Base-by-base conservation (phyloP, 2,113 vertebrate genomes). In the Mellivora capensis region DNA sequence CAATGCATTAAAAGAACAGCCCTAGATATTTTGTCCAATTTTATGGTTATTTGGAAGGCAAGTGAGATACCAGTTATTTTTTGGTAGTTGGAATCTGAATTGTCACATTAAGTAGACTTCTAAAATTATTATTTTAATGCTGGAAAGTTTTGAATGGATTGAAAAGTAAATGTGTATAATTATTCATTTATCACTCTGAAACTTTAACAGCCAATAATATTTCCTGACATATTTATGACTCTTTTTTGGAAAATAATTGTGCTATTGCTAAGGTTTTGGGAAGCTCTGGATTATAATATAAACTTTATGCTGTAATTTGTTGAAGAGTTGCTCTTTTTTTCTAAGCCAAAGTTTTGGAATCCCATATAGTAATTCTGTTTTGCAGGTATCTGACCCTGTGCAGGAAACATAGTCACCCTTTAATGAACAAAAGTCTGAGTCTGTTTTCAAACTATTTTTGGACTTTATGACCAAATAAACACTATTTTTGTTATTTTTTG, bases 111-210 rank as follows among this genome's bases (percentile, higher is more conserved):
- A 85, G 62, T 29, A 64, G 52, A 93, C 69, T 71, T 91, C 64
- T 94, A 31, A 76, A 59, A 87, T 96, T 88, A 72, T 94, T 93
- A 81, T 87, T 93, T 96, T 20, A 82, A 96, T 69, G 59, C 23
- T 79, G 37, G 34, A 71, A 85, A 82, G 8, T 52, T 94, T 89
- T 72, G 42, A 92, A 76, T 72, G n/a, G 17, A 49, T 93, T 29
- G 25, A 89, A 93, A 94, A 77, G 23, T 44, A 83, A 90, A 94
- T 91, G 84, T 91, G 31, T 69, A 82, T 61, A 49, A 59, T 14
- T 90, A 79, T 59, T 89, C 80, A 71, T 80, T 95, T 97, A 77
- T 92, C 6, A 93, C 5, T 17, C 37, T 74, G 49, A 95, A 94
- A n/a, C 18, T 76, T 95, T 84, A 47, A 93, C 11, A 84, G 7